Evolutionary conservation across 2,888 invertebrate species (phyloP).

Genomic region (Hemithea aestivaria): DNA sequence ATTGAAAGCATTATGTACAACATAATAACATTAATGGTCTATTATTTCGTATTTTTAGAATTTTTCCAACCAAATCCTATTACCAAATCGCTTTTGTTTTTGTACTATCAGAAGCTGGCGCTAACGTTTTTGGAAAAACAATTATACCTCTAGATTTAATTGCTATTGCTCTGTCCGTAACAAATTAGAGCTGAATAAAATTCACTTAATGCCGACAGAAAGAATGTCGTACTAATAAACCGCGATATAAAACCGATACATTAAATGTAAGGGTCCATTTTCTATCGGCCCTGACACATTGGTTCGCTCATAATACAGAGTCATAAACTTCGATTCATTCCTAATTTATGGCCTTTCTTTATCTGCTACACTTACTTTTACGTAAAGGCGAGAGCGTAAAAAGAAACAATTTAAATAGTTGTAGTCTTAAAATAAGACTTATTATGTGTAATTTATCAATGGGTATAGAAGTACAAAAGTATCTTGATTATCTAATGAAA

Average conservation of each 20-base stretch:
- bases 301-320: slow-evolving; percentile 16
- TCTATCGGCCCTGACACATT: slow-evolving; percentile 18
- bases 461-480: too few species aligned
- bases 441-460: too few species aligned
- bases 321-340: slow-evolving; percentile 20
- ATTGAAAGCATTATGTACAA: too few species aligned
- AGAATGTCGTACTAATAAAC: slow-evolving; percentile 20
- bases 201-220: slow-evolving; percentile 8
- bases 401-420: slow-evolving; percentile 15
- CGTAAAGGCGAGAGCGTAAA: slow-evolving; percentile 2
- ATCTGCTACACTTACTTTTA: slow-evolving; percentile 17
- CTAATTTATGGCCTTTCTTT: slow-evolving; percentile 15
- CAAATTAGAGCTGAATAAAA: slow-evolving; percentile 12
- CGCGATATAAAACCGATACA: slow-evolving; percentile 17
- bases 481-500: too few species aligned
- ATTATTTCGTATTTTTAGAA: too few species aligned
- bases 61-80: too few species aligned
- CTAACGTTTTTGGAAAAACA: too few species aligned
- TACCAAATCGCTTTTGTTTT: too few species aligned
- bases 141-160: too few species aligned
- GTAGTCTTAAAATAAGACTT: too few species aligned
- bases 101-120: too few species aligned
- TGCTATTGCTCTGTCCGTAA: slow-evolving; percentile 3
- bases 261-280: slow-evolving; percentile 17
- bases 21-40: too few species aligned